These are phyloP conservation scores for Ochotona curzoniae DNA, from an alignment of 2,113 vertebrate genomes.

Conservation along the genomic window DNA sequence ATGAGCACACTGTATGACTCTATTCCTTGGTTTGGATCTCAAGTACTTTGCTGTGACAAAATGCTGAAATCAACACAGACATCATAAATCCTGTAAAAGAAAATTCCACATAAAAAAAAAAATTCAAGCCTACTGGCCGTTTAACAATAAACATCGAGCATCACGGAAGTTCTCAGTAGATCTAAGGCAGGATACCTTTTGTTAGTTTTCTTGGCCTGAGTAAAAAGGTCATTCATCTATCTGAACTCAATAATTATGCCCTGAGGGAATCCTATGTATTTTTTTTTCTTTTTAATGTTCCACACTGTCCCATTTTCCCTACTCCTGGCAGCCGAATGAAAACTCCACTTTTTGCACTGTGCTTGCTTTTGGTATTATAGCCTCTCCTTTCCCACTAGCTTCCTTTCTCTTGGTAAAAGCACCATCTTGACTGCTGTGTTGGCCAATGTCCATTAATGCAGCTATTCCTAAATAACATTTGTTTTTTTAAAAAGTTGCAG, in stretches of 20 bases:
- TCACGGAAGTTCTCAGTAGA: background rate
- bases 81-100: background rate
- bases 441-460: background rate
- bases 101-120: background rate
- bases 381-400: background rate
- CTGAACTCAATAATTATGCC: background rate
- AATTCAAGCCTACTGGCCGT: no score
- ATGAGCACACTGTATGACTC: background rate
- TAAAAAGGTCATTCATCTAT: background rate
- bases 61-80: constrained; percentile 27
- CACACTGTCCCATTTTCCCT: background rate
- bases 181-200: background rate
- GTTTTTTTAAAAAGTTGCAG: background rate
- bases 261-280: background rate
- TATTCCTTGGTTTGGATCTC: constrained; percentile 3
- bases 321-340: background rate
- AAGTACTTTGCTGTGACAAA: background rate
- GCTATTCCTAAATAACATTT: background rate
- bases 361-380: background rate
- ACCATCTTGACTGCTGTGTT: background rate
- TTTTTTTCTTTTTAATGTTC: background rate
- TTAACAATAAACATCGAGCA: background rate
- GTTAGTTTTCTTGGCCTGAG: background rate
- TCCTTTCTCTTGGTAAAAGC: background rate
- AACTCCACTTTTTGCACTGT: background rate